Base-by-base conservation (phyloP, 2,113 vertebrate species). In the Electrona antarctica region DNA sequence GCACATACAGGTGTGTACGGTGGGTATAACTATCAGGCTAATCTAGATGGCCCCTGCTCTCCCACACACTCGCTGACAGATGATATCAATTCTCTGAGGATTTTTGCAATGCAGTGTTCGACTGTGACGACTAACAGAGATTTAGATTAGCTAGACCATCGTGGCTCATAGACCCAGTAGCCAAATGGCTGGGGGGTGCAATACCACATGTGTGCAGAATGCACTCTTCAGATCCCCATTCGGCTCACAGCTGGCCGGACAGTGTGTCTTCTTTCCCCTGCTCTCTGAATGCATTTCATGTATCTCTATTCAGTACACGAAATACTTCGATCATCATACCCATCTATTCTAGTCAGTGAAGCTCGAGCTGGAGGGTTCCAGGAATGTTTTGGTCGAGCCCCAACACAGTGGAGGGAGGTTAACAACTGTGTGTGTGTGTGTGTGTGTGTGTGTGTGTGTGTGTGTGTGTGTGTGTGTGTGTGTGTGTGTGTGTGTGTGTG, bases 1-100 rank as follows among this genome's bases (percentile, higher is more conserved):
- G 68, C 33, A 80, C 80, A 82, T 76, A 77, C 0, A 3, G 33
- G 33, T 41, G 33, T 41, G 33, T 3, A 83, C 87, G 76, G 85
- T 85, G 79, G 85, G 74, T 64, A 56, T 71, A 64, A 54, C 54
- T 62, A 58, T 54, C 28, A 41, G 71, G 79, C 76, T 85, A 75
- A 88, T 86, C 74, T 72, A 80, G 80, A 74, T 46, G 33, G 66
- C 70, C 59, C 60, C 67, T 71, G 61, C 75, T 69, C 80, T 74
- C 78, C 80, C 77, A 69, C 79, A 79, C 76, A 50, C 77, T 81
- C 84, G 81, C 81, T 73, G 45, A 52, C 80, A 47, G 79, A 74
- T 48, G 21, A 21, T 21, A 2, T 21, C 1, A 21, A 21, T 21
- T 21, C 21, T 21, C 21, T 21, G 21, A 21, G 21, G 33, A 41